A percentile compares a stretch with the other conserved stretches of the same genome.
Evolutionary conservation across 2,888 invertebrate species (phyloP).

Genomic region (Oscheius sp.): DNA sequence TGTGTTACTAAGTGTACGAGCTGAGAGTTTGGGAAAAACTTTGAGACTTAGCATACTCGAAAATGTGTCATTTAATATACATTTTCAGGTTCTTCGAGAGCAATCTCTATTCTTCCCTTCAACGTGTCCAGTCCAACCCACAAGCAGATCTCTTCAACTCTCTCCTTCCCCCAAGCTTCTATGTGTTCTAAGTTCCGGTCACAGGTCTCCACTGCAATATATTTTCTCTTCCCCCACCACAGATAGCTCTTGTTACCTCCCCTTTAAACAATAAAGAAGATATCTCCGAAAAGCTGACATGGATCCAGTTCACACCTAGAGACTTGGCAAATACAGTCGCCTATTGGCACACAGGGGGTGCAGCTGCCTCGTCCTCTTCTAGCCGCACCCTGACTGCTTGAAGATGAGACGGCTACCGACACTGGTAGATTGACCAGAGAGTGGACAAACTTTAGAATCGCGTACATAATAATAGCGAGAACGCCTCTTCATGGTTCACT

Average conservation of each 20-base stretch:
- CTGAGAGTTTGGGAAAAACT: too few relatives aligned
- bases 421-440: not conserved
- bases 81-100: too few relatives aligned
- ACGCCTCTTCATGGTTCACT: not conserved
- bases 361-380: constrained; percentile 6
- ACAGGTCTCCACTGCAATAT: constrained; percentile 24
- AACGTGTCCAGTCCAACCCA: too few relatives aligned
- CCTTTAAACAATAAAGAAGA: constrained; percentile 11
- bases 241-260: not conserved
- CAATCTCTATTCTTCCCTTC: too few relatives aligned
- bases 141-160: not conserved
- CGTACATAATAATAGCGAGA: too few relatives aligned
- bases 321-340: constrained; percentile 6
- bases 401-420: constrained; percentile 14
- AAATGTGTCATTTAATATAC: too few relatives aligned
- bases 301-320: constrained; percentile 15
- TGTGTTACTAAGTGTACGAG: too few relatives aligned
- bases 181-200: constrained; percentile 20
- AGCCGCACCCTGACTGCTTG: constrained; percentile 15
- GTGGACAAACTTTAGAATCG: too few relatives aligned
- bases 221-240: not conserved
- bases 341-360: constrained; percentile 24
- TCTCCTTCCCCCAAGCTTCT: not conserved
- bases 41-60: too few relatives aligned
- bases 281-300: not conserved